Evolutionary conservation across 2,888 invertebrate species (phyloP).

Genomic region (Oligia fasciuncula): DNA sequence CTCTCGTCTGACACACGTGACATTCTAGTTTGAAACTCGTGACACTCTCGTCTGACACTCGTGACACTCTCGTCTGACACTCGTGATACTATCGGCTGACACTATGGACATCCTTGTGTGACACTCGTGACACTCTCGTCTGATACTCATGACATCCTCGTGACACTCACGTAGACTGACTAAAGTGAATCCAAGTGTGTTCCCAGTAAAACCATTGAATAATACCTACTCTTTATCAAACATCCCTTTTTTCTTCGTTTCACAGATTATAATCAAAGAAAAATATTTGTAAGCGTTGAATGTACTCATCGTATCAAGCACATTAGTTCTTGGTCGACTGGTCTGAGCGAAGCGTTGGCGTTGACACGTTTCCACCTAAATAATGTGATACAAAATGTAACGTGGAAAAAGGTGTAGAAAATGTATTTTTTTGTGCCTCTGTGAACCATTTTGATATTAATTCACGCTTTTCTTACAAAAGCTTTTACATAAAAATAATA

Average conservation of each 20-base stretch:
- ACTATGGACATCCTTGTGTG: no score
- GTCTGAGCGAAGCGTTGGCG: constrained; percentile 8
- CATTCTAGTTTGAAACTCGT: neutral
- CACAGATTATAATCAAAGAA: constrained; percentile 60
- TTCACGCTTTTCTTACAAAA: neutral
- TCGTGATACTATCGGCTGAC: no score
- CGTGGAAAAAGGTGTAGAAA: neutral
- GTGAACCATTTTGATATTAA: neutral
- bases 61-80: no score
- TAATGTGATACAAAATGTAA: neutral
- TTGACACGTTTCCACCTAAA: constrained; percentile 11
- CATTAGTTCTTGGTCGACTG: constrained; percentile 37
- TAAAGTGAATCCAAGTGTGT: neutral
- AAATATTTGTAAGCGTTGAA: constrained; percentile 22
- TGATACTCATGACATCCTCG: neutral
- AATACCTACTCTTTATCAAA: constrained; percentile 24
- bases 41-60: neutral
- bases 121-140: no score
- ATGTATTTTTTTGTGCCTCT: neutral
- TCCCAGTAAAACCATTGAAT: neutral
- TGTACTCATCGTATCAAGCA: constrained; percentile 32
- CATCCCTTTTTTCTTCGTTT: constrained; percentile 42
- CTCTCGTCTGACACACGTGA: no score
- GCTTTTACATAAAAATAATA: neutral
- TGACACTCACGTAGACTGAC: neutral